Percentiles rank a stretch among this genome's conserved stretches.
Conservation (phyloP, 2,797 vertebrate species). For the Typhlichthys subterraneus region DNA sequence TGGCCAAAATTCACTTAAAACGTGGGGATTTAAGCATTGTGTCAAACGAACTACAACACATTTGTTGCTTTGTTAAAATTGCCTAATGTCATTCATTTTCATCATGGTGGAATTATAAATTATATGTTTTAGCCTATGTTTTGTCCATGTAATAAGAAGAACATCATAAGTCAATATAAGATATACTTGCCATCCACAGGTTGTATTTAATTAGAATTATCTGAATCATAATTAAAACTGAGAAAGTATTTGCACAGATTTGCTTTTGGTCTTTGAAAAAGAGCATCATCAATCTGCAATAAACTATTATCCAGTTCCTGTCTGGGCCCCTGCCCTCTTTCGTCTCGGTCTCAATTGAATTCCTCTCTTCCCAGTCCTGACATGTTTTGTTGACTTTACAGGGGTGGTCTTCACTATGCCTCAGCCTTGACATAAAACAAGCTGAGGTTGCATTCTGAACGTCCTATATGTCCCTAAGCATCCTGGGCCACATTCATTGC, state of each 20-base stretch:
- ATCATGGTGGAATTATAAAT: too few relatives aligned
- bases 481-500: conserved; percentile 16
- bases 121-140: too few relatives aligned
- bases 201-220: too few relatives aligned
- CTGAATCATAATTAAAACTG: background rate
- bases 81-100: too few relatives aligned
- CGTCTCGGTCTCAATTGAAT: conserved; percentile 10
- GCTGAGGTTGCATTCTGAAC: conserved; percentile 49
- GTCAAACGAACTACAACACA: too few relatives aligned
- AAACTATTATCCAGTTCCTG: background rate
- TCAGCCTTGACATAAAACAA: conserved; percentile 44
- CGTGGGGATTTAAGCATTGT: too few relatives aligned
- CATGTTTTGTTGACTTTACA: conserved; percentile 46
- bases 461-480: conserved; percentile 10
- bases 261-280: background rate
- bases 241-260: background rate
- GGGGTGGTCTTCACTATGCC: conserved; percentile 40
- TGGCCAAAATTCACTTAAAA: too few relatives aligned
- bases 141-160: too few relatives aligned
- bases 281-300: conserved; percentile 1
- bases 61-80: too few relatives aligned
- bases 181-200: too few relatives aligned
- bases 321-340: background rate
- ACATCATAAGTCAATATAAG: too few relatives aligned
- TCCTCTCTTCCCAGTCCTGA: conserved; percentile 21